phyloP scores from a whole-genome alignment of 2,113 vertebrate genomes.

The Terrapene triunguis region DNA sequence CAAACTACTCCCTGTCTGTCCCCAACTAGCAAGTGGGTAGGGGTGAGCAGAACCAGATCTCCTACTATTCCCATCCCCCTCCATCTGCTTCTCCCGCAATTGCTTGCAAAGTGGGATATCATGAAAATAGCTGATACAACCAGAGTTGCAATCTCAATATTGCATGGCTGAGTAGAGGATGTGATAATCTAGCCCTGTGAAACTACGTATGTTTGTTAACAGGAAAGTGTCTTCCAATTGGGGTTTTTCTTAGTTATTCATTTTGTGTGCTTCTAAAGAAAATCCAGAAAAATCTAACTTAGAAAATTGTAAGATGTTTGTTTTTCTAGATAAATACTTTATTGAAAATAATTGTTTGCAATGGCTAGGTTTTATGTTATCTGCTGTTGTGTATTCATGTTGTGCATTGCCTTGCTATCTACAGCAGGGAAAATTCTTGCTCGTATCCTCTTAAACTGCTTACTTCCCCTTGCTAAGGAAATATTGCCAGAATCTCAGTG shows the following conservation, averaged over 20 bases:
- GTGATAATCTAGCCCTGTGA: neutral
- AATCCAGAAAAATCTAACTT: neutral
- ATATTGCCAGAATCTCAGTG: no score
- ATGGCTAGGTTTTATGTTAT: neutral
- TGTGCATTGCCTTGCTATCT: no score
- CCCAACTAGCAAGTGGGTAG: fast-evolving
- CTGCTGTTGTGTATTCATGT: neutral
- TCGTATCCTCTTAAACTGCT: no score
- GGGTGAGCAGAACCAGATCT: fast-evolving
- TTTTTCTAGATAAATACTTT: neutral
- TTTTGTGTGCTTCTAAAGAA: conserved; percentile 20
- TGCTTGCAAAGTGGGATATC: neutral
- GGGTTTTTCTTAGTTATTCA: conserved; percentile 39
- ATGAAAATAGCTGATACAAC: neutral
- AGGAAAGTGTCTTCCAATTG: neutral
- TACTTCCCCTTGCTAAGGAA: no score
- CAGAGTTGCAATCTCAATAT: neutral
- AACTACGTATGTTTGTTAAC: neutral
- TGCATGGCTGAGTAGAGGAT: fast-evolving
- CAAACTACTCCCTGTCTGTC: neutral
- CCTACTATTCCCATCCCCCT: fast-evolving
- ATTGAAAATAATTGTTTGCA: neutral
- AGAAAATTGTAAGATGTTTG: neutral
- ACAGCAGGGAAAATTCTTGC: no score
- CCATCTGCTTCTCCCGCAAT: neutral